Base-by-base conservation (phyloP, 92 coral and sea anemone species). In the Metridium senile region DNA sequence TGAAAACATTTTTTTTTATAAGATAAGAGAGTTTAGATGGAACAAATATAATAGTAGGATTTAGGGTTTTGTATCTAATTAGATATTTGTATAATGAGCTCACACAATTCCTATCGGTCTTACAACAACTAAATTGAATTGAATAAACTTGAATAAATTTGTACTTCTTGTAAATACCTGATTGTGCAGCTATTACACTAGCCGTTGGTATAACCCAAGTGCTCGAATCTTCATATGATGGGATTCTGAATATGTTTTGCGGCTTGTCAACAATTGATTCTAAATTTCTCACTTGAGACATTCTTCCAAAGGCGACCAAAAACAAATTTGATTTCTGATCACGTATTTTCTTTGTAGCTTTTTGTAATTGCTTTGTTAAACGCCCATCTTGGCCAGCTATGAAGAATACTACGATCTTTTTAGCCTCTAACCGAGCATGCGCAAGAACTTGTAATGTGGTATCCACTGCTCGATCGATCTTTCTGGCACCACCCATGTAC, bases 381-480 rank as follows among this genome's bases (percentile, higher is more conserved):
- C 4, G 47, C 22, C 68, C 63, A 6, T 59, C 56, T 32, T 74
- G 47, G 34, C 84, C 71, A 79, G 84, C 69, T 1, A 66, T 70
- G 68, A 79, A 68, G 39, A 95, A 79, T n/a, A 95, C 62, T 1
- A 92, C 85, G 68, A 88, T 79, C 76, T 83, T 87, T 47, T 88
- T 82, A 0, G 68, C 76, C 26, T 70, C 82, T 28, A 84, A 70
- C 18, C 95, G 79, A 11, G 93, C 92, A 26, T 86, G 79, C 9
- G 72, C 22, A 25, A 91, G 53, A 71, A 89, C 74, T 13, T 63
- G 82, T 25, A 72, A 78, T 27, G 95, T 82, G 0, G 83, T 79
- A 2, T 87, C 76, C 49, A 95, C 66, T 11, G 95, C 99, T 23
- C 85, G 86, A 67, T 89, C 95, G 67, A 82, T 87, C 68, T 90